These are phyloP conservation scores for Hydropotes inermis DNA, from an alignment of 2,113 vertebrate species.

Conservation along the genomic window DNA sequence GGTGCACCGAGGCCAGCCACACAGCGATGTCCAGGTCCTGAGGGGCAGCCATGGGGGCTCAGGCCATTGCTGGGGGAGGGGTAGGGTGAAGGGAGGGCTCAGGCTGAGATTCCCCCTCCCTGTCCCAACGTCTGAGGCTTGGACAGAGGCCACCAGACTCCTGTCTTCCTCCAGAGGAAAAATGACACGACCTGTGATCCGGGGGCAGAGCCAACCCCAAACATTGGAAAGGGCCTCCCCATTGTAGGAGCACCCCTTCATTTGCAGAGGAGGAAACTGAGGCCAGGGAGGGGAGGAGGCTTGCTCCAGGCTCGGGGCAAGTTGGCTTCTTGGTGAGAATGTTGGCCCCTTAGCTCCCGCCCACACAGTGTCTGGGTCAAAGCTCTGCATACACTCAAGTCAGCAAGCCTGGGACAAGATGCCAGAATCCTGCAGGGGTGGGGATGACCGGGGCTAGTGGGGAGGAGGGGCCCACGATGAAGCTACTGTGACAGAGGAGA, in stretches of 20 bases:
- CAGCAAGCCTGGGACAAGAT: neutral
- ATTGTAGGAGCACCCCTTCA: neutral
- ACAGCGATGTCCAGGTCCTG: conserved; percentile 87
- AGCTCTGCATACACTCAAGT: neutral
- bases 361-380: neutral
- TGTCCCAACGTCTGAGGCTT: conserved; percentile 31
- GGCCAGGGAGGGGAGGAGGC: neutral
- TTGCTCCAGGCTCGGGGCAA: neutral
- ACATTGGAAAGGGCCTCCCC: neutral
- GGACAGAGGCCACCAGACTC: neutral
- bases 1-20: conserved; percentile 89
- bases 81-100: conserved; percentile 67
- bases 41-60: conserved; percentile 76
- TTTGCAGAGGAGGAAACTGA: neutral
- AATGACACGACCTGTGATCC: neutral
- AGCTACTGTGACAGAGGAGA: neutral
- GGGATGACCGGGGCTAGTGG: neutral
- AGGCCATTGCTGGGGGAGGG: conserved; percentile 75
- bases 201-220: neutral
- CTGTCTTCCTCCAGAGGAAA: conserved; percentile 25
- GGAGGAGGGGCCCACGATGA: neutral
- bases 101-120: conserved; percentile 60
- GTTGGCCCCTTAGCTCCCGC: neutral
- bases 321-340: neutral
- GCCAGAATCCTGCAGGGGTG: neutral